phyloP scores from a whole-genome alignment of 2,797 vertebrate species.

The Esox lucius region DNA sequence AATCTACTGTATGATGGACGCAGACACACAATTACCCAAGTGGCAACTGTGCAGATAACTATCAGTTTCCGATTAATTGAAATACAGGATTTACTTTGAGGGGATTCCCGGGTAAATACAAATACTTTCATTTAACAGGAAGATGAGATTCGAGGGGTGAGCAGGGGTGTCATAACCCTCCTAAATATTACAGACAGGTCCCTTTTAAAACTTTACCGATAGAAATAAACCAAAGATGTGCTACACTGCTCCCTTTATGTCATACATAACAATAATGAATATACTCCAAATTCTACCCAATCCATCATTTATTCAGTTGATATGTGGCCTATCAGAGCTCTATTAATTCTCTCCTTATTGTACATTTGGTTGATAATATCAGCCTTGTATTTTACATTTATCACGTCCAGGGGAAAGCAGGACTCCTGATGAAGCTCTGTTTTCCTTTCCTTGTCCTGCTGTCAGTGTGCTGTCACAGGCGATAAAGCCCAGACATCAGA shows the following conservation, averaged over 20 bases:
- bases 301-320: slow-evolving; percentile 17
- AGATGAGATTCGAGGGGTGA: too few species aligned
- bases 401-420: slow-evolving; percentile 28
- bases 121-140: too few species aligned
- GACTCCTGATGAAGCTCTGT: slow-evolving; percentile 26
- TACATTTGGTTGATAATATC: slow-evolving; percentile 39
- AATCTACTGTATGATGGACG: neutral
- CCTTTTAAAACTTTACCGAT: neutral
- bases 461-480: slow-evolving; percentile 42
- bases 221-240: neutral
- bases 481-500: slow-evolving; percentile 23
- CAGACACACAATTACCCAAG: neutral
- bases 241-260: neutral
- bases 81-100: neutral
- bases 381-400: slow-evolving; percentile 33
- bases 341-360: slow-evolving; percentile 20
- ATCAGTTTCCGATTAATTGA: neutral
- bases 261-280: neutral
- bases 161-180: too few species aligned
- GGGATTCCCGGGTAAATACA: too few species aligned
- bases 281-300: slow-evolving; percentile 17
- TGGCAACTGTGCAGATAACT: neutral
- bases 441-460: slow-evolving; percentile 31
- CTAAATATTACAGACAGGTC: too few species aligned
- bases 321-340: neutral